A percentile compares a stretch with the other conserved stretches of the same genome.
phyloP scores from a whole-genome alignment of 2,113 vertebrate genomes.

The Pristiophorus japonicus region DNA sequence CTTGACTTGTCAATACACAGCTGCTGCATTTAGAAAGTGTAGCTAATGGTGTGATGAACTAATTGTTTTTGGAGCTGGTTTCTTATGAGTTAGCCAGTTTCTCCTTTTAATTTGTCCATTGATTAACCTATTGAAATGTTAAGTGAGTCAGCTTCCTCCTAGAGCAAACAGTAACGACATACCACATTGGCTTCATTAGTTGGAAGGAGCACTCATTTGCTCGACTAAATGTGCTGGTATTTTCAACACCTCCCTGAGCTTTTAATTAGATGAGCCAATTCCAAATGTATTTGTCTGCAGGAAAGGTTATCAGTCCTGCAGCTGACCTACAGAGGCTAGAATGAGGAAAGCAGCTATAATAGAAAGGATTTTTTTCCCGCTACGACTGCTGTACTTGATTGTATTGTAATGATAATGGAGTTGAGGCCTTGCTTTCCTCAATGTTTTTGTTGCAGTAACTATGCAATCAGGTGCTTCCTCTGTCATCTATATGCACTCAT shows the following conservation, averaged over 20 bases:
- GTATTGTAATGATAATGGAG: conserved; percentile 73
- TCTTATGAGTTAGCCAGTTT: conserved; percentile 67
- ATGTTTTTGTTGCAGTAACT: conserved; percentile 52
- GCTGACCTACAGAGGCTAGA: conserved; percentile 65
- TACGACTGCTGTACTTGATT: conserved; percentile 63
- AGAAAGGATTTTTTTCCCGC: conserved; percentile 60
- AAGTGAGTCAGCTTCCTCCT: conserved; percentile 79
- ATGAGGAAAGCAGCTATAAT: conserved; percentile 57
- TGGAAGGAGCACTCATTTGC: conserved; percentile 57
- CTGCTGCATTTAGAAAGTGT: conserved; percentile 74
- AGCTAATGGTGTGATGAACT: conserved; percentile 77
- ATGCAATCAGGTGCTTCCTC: conserved; percentile 59
- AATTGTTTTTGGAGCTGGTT: conserved; percentile 60
- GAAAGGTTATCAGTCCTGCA: conserved; percentile 66
- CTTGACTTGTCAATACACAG: conserved; percentile 48
- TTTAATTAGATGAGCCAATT: conserved; percentile 74
- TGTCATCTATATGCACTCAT: conserved; percentile 60
- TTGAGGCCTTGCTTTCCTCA: conserved; percentile 55
- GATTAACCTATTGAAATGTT: conserved; percentile 85
- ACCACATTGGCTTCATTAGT: conserved; percentile 56
- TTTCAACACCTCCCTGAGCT: conserved; percentile 61
- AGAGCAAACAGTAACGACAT: conserved; percentile 65
- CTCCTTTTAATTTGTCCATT: conserved; percentile 78
- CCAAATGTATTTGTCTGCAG: conserved; percentile 66
- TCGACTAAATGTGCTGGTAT: conserved; percentile 62